Conservation (phyloP, 2,113 vertebrate genomes). For the human region DNA sequence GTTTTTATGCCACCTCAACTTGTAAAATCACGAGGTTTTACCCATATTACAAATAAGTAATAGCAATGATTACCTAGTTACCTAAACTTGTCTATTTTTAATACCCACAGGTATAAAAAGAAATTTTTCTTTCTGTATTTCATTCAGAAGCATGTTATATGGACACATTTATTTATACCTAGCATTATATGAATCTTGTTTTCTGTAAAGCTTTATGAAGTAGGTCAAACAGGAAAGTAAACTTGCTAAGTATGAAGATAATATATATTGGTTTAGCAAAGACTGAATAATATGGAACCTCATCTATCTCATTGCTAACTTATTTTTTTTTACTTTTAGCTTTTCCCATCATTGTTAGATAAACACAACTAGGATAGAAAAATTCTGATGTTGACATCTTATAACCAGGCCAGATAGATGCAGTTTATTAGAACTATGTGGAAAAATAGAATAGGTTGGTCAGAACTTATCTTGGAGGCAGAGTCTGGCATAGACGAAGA, state of each 20-base stretch:
- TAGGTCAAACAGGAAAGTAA: conserved; percentile 42
- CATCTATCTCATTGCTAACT: conserved; percentile 64
- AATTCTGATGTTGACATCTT: neutral
- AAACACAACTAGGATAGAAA: conserved; percentile 71
- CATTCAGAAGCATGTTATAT: neutral
- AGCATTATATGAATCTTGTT: neutral
- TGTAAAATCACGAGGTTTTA: neutral
- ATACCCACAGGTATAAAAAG: conserved; percentile 27
- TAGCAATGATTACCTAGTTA: neutral
- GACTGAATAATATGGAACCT: conserved; percentile 42
- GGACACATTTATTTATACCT: neutral
- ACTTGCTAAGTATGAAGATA: conserved; percentile 27
- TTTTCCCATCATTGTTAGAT: conserved; percentile 65
- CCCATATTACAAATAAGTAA: neutral
- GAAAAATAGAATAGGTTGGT: neutral
- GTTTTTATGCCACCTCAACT: neutral
- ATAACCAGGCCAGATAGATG: neutral
- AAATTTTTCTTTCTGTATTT: conserved; percentile 18
- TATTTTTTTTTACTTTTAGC: conserved; percentile 24
- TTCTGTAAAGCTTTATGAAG: conserved; percentile 38
- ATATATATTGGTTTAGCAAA: conserved; percentile 59
- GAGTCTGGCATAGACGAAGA: neutral
- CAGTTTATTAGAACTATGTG: neutral
- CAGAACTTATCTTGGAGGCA: neutral
- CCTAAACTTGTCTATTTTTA: conserved; percentile 21